Evolutionary conservation across 2,888 invertebrate species (phyloP).

Genomic region (Trissonchulus latispiculum): DNA sequence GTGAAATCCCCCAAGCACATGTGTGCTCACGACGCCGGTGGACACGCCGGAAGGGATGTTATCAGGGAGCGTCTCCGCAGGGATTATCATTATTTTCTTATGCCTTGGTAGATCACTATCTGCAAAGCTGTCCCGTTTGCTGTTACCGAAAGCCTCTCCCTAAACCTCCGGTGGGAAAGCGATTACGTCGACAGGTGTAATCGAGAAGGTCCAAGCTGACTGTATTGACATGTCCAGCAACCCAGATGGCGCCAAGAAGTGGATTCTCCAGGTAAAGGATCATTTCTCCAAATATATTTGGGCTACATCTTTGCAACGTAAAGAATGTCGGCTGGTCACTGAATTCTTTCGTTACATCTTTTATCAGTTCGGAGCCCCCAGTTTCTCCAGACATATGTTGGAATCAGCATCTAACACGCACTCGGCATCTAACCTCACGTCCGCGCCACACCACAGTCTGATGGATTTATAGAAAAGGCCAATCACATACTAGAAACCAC

Average conservation of each 20-base stretch:
- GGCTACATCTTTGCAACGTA: background rate
- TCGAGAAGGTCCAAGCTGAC: background rate
- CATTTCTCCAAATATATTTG: background rate
- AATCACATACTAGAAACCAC: background rate
- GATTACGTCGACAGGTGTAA: background rate
- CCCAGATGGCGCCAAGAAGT: background rate
- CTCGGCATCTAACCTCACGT: background rate
- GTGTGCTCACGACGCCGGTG: background rate
- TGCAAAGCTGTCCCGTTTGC: background rate
- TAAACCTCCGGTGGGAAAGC: background rate
- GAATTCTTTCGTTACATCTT: background rate
- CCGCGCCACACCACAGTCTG: background rate
- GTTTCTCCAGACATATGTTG: background rate
- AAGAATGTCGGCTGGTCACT: background rate
- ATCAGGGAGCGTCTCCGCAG: background rate
- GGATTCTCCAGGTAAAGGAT: background rate
- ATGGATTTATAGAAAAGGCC: background rate
- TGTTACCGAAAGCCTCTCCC: background rate
- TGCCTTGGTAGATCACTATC: background rate
- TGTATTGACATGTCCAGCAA: background rate
- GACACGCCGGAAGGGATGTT: background rate
- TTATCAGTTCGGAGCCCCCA: background rate
- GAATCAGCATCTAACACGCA: background rate
- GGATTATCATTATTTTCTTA: background rate
- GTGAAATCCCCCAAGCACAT: too few species aligned